phyloP scores from a whole-genome alignment of 2,888 invertebrate species.

The Eulithis testata region DNA sequence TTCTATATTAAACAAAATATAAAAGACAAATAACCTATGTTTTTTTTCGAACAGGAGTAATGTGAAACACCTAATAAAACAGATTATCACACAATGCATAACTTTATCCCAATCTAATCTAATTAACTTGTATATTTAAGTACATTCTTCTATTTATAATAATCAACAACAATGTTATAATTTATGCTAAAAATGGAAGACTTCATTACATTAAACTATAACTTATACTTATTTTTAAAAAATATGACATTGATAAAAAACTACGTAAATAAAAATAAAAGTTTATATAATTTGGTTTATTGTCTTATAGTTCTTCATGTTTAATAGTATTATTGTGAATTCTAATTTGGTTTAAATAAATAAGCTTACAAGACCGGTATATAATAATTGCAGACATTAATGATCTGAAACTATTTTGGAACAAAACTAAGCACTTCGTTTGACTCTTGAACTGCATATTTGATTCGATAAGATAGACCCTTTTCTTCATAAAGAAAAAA shows the following conservation, averaged over 20 bases:
- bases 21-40: slow-evolving; percentile 22
- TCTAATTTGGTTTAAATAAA: too few species aligned
- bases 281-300: not conserved
- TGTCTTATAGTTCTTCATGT: too few species aligned
- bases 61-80: slow-evolving; percentile 44
- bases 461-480: too few species aligned
- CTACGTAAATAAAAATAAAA: too few species aligned
- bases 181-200: slow-evolving; percentile 50
- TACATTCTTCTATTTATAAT: slow-evolving; percentile 39
- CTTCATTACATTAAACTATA: slow-evolving; percentile 42
- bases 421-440: too few species aligned
- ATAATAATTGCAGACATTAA: too few species aligned
- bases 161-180: slow-evolving; percentile 40
- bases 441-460: too few species aligned
- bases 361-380: too few species aligned
- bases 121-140: slow-evolving; percentile 52
- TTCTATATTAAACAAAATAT: slow-evolving; percentile 8
- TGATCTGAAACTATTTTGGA: too few species aligned
- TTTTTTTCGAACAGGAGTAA: slow-evolving; percentile 4
- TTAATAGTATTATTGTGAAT: too few species aligned
- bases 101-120: slow-evolving; percentile 48
- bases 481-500: not conserved
- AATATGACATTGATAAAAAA: too few species aligned
- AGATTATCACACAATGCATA: slow-evolving; percentile 49
- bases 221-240: slow-evolving; percentile 8